Percentiles rank a stretch among this genome's conserved stretches.
Conservation (phyloP, 2,888 invertebrate genomes). For the Sphaerophoria taeniata region DNA sequence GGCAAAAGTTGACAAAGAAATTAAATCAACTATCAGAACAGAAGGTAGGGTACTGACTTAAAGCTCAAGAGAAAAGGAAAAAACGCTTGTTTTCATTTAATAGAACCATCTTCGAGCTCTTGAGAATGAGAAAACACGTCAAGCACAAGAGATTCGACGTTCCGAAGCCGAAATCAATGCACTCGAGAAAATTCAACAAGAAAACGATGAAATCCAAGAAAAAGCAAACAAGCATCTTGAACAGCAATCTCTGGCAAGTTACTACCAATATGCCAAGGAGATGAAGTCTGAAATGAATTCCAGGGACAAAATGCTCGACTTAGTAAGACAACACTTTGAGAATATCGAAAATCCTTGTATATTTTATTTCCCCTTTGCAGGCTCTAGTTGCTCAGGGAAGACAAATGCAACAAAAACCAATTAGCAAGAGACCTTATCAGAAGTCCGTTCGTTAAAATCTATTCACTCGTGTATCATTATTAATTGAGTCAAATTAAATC, state of each 20-base stretch:
- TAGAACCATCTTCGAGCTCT: conserved; percentile 25
- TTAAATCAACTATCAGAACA: conserved; percentile 28
- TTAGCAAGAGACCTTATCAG: conserved; percentile 53
- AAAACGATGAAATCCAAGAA: conserved; percentile 13
- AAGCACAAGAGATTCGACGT: not conserved
- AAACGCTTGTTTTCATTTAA: not conserved
- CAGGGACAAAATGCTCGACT: conserved; percentile 51
- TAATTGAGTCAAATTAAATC: conserved; percentile 24
- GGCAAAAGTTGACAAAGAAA: conserved; percentile 23
- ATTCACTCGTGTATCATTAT: not conserved
- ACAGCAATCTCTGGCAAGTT: conserved; percentile 18
- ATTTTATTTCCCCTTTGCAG: not conserved
- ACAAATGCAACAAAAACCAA: conserved; percentile 22
- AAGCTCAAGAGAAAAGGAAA: not conserved
- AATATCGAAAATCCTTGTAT: not conserved
- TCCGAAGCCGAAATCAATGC: conserved; percentile 31
- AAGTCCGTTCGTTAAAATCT: conserved; percentile 52
- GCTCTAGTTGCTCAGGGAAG: conserved; percentile 46
- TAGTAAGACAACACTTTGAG: conserved; percentile 17
- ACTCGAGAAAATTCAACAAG: conserved; percentile 7
- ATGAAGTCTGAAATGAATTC: conserved; percentile 47
- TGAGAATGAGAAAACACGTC: not conserved
- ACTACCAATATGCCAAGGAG: conserved; percentile 47
- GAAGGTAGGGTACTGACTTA: conserved; percentile 20
- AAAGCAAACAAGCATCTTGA: conserved; percentile 39